These are phyloP conservation scores for Larimichthys polyactis DNA, from an alignment of 2,113 vertebrate species.

Conservation along the genomic window DNA sequence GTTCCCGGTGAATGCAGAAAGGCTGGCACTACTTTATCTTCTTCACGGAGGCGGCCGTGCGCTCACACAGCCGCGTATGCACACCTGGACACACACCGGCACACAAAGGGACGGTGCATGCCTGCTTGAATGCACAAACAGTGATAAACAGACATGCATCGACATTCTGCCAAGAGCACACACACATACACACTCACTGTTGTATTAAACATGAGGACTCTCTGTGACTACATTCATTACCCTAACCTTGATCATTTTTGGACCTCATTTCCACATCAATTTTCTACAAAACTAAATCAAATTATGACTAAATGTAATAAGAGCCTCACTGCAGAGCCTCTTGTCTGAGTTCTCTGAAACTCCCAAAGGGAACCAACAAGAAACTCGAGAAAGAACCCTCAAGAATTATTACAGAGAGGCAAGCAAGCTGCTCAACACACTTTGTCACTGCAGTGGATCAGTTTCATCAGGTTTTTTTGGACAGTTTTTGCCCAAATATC, in stretches of 20 bases:
- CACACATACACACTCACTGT: not conserved
- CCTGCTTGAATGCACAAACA: constrained; percentile 16
- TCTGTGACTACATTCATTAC: not conserved
- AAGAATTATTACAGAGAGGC: no score
- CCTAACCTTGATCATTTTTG: not conserved
- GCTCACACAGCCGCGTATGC: not conserved
- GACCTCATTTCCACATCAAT: not conserved
- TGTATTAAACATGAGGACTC: not conserved
- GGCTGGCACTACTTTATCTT: constrained; percentile 23
- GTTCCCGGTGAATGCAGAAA: constrained; percentile 28
- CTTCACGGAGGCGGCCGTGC: not conserved
- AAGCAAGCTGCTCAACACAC: no score
- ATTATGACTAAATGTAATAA: not conserved
- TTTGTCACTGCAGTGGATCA: not conserved
- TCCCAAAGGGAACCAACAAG: no score
- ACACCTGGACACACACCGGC: not conserved
- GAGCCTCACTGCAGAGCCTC: no score
- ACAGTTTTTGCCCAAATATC: no score
- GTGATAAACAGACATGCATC: not conserved
- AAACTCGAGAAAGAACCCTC: no score
- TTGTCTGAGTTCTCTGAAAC: no score
- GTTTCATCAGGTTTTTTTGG: no score
- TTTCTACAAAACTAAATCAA: not conserved
- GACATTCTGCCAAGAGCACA: not conserved
- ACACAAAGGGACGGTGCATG: not conserved